Base-by-base conservation (phyloP, 2,888 invertebrate species). In the Sinodicranocentrus sp. region DNA sequence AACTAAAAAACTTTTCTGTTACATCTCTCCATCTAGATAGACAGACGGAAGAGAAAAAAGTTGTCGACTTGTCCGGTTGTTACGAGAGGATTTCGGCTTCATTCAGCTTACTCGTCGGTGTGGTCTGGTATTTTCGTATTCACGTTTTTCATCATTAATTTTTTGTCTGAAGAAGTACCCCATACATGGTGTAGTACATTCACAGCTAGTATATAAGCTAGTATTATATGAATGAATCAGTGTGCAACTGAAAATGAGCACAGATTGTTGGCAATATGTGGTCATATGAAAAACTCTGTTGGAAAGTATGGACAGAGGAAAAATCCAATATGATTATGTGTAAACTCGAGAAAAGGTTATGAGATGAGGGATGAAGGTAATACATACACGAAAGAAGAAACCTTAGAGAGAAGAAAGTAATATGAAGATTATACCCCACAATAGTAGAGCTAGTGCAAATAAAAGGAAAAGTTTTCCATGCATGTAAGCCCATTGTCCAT, bases 341-440 rank as follows among this genome's bases (percentile, higher is more conserved):
- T n/a, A 48, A 48, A n/a, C n/a, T n/a, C 33, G 10, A 33, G 10
- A 33, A 33, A 33, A 33, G 10, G 5, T 48, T 48, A 48, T 48
- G 48, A 48, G 48, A 48, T 48, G 48, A 48, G n/a, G 17, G 48
- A 48, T 48, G 48, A 48, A 48, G 33, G 33, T 33, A 33, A 33
- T 33, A 33, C 10, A 6, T 33, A 10, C 3, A 10, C 33, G 33
- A 33, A 33, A 33, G n/a, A n/a, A n/a, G n/a, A n/a, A n/a, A n/a
- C n/a, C n/a, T n/a, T n/a, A n/a, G n/a, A n/a, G n/a, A n/a, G n/a
- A n/a, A n/a, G n/a, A n/a, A n/a, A n/a, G n/a, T n/a, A n/a, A n/a
- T n/a, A n/a, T n/a, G n/a, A n/a, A n/a, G n/a, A n/a, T n/a, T n/a
- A n/a, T n/a, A n/a, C n/a, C n/a, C n/a, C n/a, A n/a, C n/a, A n/a